A percentile compares a stretch with the other conserved stretches of the same genome.
Evolutionary conservation across 2,888 invertebrate species (phyloP).

Genomic region (Rhopalosiphum nymphaeae): DNA sequence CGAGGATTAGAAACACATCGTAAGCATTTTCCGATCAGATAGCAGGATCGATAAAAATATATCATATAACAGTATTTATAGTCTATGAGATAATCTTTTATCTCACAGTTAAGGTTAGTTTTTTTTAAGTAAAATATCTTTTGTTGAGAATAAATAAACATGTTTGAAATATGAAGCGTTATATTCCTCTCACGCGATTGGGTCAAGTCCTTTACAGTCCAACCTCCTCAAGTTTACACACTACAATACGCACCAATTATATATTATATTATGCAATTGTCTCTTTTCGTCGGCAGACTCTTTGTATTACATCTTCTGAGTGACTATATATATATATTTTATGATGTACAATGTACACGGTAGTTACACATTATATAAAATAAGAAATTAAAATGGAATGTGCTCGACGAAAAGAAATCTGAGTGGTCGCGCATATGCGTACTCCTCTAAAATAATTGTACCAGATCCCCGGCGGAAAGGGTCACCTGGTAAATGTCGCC

Average conservation of each 20-base stretch:
- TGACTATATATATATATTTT: neutral
- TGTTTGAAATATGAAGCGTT: neutral
- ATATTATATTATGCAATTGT: neutral
- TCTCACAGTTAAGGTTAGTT: neutral
- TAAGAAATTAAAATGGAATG: neutral
- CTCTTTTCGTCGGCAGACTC: neutral
- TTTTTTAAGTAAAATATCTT: neutral
- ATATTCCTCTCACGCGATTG: neutral
- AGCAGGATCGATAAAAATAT: neutral
- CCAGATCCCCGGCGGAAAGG: neutral
- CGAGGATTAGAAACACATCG: no score
- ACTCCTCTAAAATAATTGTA: neutral
- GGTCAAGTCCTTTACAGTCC: no score
- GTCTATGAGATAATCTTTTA: neutral
- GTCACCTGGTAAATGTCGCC: conserved; percentile 15
- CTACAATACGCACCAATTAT: neutral
- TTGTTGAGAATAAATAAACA: neutral
- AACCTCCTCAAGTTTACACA: neutral
- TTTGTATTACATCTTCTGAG: neutral
- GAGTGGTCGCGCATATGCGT: neutral
- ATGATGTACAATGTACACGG: neutral
- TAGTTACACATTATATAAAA: neutral
- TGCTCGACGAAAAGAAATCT: neutral
- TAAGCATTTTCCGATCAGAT: no score
- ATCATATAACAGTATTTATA: neutral